phyloP scores from a whole-genome alignment of 2,888 invertebrate genomes.

The Perithous albicinctus region DNA sequence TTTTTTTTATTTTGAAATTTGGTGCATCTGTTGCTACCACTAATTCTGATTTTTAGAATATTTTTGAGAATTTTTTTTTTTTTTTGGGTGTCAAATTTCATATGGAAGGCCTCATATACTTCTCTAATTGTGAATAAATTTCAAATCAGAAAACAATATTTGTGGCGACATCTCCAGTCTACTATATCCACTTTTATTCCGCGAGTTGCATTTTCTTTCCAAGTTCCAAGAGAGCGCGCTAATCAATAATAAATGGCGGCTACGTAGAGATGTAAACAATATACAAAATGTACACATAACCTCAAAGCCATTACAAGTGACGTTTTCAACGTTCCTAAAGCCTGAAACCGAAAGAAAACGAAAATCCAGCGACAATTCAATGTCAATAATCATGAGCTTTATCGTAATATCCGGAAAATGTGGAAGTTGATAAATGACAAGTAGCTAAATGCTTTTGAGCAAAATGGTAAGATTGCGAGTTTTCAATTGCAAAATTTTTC shows the following conservation, averaged over 20 bases:
- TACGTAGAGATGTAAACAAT: background rate
- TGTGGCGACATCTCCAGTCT: background rate
- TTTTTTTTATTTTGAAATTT: no score
- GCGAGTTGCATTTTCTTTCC: background rate
- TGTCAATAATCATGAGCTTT: background rate
- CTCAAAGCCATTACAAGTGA: background rate
- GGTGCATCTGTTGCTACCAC: no score
- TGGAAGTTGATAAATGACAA: background rate
- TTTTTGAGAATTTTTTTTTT: no score
- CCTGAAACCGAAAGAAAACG: background rate
- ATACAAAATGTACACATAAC: background rate
- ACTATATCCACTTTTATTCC: background rate
- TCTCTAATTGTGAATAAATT: background rate
- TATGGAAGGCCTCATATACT: no score
- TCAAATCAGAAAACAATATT: background rate
- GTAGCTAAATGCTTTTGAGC: background rate
- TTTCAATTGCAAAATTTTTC: background rate
- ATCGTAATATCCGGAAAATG: background rate
- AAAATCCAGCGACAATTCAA: background rate
- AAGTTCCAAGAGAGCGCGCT: background rate
- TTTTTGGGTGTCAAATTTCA: no score
- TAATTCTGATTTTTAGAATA: no score
- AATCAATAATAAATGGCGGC: background rate
- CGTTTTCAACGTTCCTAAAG: background rate
- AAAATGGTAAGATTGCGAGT: slow-evolving; percentile 1